Percentiles rank a stretch among this genome's conserved stretches.
These are phyloP conservation scores for Galeruca laticollis DNA, from an alignment of 2,888 invertebrate species.

Conservation along the genomic window DNA sequence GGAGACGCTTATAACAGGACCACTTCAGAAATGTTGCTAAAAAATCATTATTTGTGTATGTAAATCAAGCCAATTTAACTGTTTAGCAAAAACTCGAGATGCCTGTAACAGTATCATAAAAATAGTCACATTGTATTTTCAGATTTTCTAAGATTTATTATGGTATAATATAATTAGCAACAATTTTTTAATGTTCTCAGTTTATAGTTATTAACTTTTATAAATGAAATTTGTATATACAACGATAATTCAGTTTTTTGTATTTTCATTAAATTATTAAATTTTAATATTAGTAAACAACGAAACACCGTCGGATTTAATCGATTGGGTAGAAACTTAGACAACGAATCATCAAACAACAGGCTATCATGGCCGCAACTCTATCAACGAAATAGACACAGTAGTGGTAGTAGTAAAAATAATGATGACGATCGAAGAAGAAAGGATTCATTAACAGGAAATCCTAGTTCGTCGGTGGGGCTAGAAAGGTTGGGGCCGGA, in stretches of 20 bases:
- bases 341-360: constrained; percentile 66
- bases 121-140: too few relatives aligned
- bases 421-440: constrained; percentile 67
- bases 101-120: too few relatives aligned
- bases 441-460: constrained; percentile 58
- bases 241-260: neutral
- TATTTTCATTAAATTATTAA: neutral
- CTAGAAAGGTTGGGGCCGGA: constrained; percentile 77
- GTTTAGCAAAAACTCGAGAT: too few relatives aligned
- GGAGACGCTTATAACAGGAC: too few relatives aligned
- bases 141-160: too few relatives aligned
- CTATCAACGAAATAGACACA: constrained; percentile 60
- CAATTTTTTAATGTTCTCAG: too few relatives aligned
- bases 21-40: too few relatives aligned
- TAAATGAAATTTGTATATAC: neutral
- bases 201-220: too few relatives aligned
- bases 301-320: constrained; percentile 62
- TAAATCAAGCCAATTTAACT: too few relatives aligned
- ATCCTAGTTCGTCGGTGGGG: constrained; percentile 65
- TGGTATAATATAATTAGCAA: too few relatives aligned
- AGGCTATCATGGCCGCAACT: constrained; percentile 73
- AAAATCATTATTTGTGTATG: too few relatives aligned
- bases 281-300: constrained; percentile 61
- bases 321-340: constrained; percentile 65
- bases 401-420: constrained; percentile 56